Conservation (phyloP, 1,140 invertebrate species). For the Drosophila equinoxialis region DNA sequence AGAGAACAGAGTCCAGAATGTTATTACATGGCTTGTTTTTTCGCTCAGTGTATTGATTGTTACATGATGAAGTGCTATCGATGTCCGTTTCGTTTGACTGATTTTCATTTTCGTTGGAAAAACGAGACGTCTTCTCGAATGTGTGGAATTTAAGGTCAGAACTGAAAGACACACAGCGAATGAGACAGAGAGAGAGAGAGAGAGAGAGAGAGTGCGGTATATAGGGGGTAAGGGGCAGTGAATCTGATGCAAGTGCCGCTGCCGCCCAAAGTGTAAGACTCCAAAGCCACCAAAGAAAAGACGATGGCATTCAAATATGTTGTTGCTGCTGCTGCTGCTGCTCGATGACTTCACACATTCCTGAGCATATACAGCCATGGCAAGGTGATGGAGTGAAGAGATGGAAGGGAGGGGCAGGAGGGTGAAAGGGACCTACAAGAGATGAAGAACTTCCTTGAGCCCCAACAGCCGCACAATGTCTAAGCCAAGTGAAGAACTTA, state of each 20-base stretch:
- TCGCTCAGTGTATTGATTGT: constrained; percentile 61
- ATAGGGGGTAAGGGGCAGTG: neutral
- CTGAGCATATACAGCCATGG: constrained; percentile 35
- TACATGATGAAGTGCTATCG: constrained; percentile 78
- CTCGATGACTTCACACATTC: constrained; percentile 79
- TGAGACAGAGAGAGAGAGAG: neutral
- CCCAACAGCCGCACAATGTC: constrained; percentile 29
- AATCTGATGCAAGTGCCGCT: constrained; percentile 29
- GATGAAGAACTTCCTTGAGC: constrained; percentile 53
- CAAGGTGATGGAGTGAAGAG: too few relatives aligned
- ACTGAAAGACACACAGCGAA: neutral
- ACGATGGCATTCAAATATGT: constrained; percentile 68
- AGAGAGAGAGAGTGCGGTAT: neutral
- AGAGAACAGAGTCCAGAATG: neutral
- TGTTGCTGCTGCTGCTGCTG: constrained; percentile 25
- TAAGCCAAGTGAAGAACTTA: constrained; percentile 65
- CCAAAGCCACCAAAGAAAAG: constrained; percentile 9
- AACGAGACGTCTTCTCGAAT: constrained; percentile 66
- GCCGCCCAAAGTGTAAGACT: constrained; percentile 75
- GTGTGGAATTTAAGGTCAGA: constrained; percentile 56
- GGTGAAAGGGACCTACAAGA: neutral
- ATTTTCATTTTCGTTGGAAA: constrained; percentile 76
- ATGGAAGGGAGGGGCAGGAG: too few relatives aligned
- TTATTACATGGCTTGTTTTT: constrained; percentile 33
- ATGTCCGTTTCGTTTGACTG: constrained; percentile 79